Evolutionary conservation across 2,797 vertebrate species (phyloP).

Genomic region (Cyprinella venusta): DNA sequence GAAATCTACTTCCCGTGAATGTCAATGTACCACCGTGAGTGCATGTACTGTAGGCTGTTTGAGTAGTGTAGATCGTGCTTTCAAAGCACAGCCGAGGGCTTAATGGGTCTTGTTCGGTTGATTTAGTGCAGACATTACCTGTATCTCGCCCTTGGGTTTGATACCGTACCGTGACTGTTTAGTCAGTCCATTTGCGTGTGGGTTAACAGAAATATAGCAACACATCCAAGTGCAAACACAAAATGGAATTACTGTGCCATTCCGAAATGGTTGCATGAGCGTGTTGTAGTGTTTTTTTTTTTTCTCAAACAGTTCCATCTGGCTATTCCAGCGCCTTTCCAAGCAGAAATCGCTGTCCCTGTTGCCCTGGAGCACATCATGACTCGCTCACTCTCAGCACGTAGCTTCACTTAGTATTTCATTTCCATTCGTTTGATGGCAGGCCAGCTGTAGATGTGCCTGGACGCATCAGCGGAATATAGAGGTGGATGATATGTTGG

Average conservation of each 20-base stretch:
- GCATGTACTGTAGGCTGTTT: constrained; percentile 17
- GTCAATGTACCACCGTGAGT: background rate
- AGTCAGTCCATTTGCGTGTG: constrained; percentile 27
- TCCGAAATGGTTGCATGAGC: constrained; percentile 39
- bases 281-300: background rate
- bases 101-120: constrained; percentile 31
- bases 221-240: constrained; percentile 19
- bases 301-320: constrained; percentile 45
- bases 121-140: constrained; percentile 48
- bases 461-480: background rate
- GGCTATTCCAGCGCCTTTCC: constrained; percentile 23
- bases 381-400: constrained; percentile 4
- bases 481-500: constrained; percentile 6
- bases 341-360: background rate
- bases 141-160: constrained; percentile 36
- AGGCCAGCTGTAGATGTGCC: constrained; percentile 28
- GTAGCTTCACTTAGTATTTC: constrained; percentile 3
- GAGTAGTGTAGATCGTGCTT: constrained; percentile 18
- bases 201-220: constrained; percentile 35
- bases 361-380: constrained; percentile 27
- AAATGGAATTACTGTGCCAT: constrained; percentile 31
- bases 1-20: constrained; percentile 17
- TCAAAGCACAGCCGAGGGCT: constrained; percentile 12
- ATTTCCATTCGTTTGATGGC: constrained; percentile 18
- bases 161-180: background rate